Evolutionary conservation across 2,113 vertebrate genomes (phyloP), one percentile per base, ranked within the genome.

Genomic region (Sceloporus tristichus): DNA sequence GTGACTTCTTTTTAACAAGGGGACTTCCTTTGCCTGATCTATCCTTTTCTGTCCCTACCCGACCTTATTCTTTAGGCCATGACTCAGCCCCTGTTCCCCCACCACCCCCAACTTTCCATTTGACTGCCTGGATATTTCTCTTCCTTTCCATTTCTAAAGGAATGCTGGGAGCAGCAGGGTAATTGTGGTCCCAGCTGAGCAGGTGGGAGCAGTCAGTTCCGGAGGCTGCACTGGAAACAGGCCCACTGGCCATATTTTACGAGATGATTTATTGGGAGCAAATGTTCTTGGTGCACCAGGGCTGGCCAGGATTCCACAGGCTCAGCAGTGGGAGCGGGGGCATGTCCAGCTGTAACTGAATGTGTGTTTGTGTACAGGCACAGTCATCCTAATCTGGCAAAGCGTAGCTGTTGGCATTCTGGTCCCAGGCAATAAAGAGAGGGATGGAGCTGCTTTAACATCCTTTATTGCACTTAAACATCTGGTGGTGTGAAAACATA

Each of bases 131-230:
- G 11, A 62, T 16, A 83, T 68, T 34, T 83, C n/a, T 76, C 42
- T 68, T 66, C 79, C 54, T 75, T 80, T 79, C 86, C 54, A 71
- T 48, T 27, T 68, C 73, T 21, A 38, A 76, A 70, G 62, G 68
- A 88, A 88, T 88, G 80, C n/a, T 88, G 73, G 87, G 80, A 56
- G 80, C 80, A 56, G 87, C 80, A 38, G 73, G 38, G n/a, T 53
- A 66, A 83, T 70, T 68, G 71, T 18, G 54, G 56, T 84, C 54
- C 54, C 82, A 78, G n/a, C 40, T 82, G 86, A 87, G 65, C 65
- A 70, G 81, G 81, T 86, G 85, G 74, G 66, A 79, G 54, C 81
- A 66, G 85, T 79, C 18, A 2, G 53, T 68, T 62, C 75, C 48
- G 54, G 82, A 56, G 34, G 75, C 29, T 66, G 54, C 29, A n/a